Conservation (phyloP, 2,113 vertebrate species). For the Rhynchopsitta pachyrhyncha region DNA sequence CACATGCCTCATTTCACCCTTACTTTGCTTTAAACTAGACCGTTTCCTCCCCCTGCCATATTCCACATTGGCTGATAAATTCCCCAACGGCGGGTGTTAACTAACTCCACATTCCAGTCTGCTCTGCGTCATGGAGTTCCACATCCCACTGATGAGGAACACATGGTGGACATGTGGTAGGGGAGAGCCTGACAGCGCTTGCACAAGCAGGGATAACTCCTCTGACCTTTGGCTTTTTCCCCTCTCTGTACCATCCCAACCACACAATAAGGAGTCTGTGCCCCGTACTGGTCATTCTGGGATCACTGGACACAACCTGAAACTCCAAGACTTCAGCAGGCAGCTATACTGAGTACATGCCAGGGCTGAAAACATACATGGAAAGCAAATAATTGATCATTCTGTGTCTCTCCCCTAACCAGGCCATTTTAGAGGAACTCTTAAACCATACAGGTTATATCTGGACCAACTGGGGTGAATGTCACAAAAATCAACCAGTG, state of each 20-base stretch:
- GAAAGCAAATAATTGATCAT: background rate
- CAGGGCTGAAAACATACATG: background rate
- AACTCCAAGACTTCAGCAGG: background rate
- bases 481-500: background rate
- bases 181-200: conserved; percentile 54
- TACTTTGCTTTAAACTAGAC: conserved; percentile 52
- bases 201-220: conserved; percentile 60
- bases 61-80: conserved; percentile 68
- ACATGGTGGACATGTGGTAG: conserved; percentile 70
- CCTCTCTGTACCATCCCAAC: conserved; percentile 23
- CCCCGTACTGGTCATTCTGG: background rate
- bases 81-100: conserved; percentile 70
- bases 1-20: conserved; percentile 62
- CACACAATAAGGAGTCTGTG: conserved; percentile 29
- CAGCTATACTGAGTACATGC: background rate
- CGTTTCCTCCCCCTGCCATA: conserved; percentile 18
- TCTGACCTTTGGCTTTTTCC: conserved; percentile 61
- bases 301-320: background rate
- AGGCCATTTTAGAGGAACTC: background rate
- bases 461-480: background rate
- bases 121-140: conserved; percentile 73
- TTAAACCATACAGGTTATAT: background rate
- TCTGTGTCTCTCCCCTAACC: background rate
- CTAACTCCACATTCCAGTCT: conserved; percentile 72
- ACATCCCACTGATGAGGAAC: conserved; percentile 73